phyloP scores from a whole-genome alignment of 2,888 invertebrate genomes.

The Calliphora vomitoria region DNA sequence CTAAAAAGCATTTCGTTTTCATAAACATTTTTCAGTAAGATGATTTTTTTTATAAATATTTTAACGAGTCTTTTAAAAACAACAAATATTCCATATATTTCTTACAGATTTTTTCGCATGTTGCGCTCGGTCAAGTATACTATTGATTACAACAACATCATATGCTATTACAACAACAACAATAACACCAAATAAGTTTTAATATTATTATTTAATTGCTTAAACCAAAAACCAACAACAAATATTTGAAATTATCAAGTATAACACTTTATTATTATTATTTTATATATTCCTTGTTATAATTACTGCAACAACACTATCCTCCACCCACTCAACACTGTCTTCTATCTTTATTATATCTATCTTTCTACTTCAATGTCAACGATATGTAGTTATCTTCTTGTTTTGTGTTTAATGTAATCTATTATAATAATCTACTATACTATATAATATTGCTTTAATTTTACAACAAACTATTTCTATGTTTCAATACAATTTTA shows the following conservation, averaged over 20 bases:
- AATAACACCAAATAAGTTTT: constrained; percentile 65
- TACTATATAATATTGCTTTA: background rate
- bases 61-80: constrained; percentile 12
- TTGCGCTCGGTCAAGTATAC: constrained; percentile 80
- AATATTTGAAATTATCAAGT: constrained; percentile 42
- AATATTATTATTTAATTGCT: constrained; percentile 36
- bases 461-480: background rate
- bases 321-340: background rate
- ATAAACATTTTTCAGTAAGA: constrained; percentile 16
- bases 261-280: constrained; percentile 21
- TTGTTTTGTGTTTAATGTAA: constrained; percentile 23
- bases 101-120: constrained; percentile 81
- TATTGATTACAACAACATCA: constrained; percentile 76
- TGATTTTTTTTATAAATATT: background rate
- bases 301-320: constrained; percentile 2
- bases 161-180: constrained; percentile 73
- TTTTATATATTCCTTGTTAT: constrained; percentile 38
- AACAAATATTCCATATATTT: constrained; percentile 62
- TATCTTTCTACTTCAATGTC: constrained; percentile 14
- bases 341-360: background rate
- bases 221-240: constrained; percentile 70
- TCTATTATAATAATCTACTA: constrained; percentile 7
- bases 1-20: constrained; percentile 46
- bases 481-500: no score
- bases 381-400: background rate